A percentile compares a stretch with the other conserved stretches of the same genome.
Conservation (phyloP, 2,888 invertebrate genomes). For the Drosophila mettleri region DNA sequence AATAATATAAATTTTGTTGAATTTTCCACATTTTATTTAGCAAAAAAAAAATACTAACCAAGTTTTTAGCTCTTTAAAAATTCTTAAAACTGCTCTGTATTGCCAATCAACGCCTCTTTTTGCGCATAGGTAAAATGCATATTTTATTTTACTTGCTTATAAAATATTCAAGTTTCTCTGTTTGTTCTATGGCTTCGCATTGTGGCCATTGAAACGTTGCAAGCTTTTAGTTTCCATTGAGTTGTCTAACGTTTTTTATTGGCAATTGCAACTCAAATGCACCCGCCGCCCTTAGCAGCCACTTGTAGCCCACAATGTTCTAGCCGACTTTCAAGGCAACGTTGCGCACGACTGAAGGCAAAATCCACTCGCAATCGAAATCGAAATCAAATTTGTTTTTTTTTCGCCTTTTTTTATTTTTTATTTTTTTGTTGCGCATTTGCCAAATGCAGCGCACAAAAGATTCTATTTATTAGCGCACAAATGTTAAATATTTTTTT, state of each 20-base stretch:
- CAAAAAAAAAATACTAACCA: too few relatives aligned
- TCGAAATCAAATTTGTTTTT: constrained; percentile 14
- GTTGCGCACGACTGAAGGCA: constrained; percentile 42
- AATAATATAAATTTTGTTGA: not conserved
- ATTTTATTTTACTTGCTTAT: not conserved
- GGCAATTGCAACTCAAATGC: not conserved
- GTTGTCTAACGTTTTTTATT: constrained; percentile 2
- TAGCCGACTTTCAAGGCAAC: constrained; percentile 44
- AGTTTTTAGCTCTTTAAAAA: too few relatives aligned
- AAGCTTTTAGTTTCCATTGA: constrained; percentile 3
- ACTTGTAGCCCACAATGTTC: constrained; percentile 33
- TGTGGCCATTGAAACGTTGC: not conserved
- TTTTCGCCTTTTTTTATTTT: constrained; percentile 4
- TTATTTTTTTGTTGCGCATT: constrained; percentile 19
- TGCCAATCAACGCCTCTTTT: not conserved
- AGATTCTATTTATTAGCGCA: constrained; percentile 41
- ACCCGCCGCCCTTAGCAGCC: not conserved
- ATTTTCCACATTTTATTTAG: not conserved
- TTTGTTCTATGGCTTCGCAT: not conserved
- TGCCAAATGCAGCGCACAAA: constrained; percentile 13
- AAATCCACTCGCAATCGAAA: constrained; percentile 31
- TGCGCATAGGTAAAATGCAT: not conserved
- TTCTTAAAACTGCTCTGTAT: too few relatives aligned
- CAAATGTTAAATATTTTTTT: constrained; percentile 24
- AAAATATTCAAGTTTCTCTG: not conserved